phyloP scores from a whole-genome alignment of 2,113 vertebrate genomes.

The Azemiops feae region DNA sequence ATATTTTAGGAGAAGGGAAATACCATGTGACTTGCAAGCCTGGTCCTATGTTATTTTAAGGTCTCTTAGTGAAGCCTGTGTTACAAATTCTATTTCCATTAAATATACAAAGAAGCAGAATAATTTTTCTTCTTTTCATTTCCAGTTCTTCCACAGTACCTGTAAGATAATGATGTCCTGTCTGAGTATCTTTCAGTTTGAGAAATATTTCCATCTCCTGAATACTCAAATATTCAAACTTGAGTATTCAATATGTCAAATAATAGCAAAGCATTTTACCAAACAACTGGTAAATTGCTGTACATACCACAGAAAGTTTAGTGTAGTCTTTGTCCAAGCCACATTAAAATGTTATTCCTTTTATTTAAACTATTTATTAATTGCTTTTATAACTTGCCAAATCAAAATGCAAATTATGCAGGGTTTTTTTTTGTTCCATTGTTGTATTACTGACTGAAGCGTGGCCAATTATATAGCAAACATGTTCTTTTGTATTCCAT shows the following conservation, averaged over 20 bases:
- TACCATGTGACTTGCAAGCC: not conserved
- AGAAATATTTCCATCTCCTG: not conserved
- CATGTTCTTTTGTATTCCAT: conserved; percentile 87
- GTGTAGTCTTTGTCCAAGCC: not conserved
- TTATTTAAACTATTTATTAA: not conserved
- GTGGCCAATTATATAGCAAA: conserved; percentile 90
- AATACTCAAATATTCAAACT: not conserved
- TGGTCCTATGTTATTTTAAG: not conserved
- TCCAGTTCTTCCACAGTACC: not conserved
- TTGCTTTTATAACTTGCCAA: not conserved
- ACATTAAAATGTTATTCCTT: not conserved
- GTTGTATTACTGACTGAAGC: conserved; percentile 90
- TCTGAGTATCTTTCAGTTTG: not conserved
- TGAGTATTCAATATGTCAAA: not conserved
- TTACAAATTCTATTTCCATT: not conserved
- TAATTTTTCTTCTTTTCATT: not conserved
- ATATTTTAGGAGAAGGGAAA: conserved; percentile 49
- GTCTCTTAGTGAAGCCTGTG: not conserved
- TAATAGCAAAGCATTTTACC: not conserved
- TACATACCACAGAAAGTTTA: not conserved
- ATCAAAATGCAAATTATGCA: not conserved
- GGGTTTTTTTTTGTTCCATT: conserved; percentile 81
- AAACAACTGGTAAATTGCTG: not conserved
- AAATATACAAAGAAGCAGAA: not conserved
- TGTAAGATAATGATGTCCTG: no score